Conservation (phyloP, 2,888 invertebrate genomes). For the Drosophila neutralis region DNA sequence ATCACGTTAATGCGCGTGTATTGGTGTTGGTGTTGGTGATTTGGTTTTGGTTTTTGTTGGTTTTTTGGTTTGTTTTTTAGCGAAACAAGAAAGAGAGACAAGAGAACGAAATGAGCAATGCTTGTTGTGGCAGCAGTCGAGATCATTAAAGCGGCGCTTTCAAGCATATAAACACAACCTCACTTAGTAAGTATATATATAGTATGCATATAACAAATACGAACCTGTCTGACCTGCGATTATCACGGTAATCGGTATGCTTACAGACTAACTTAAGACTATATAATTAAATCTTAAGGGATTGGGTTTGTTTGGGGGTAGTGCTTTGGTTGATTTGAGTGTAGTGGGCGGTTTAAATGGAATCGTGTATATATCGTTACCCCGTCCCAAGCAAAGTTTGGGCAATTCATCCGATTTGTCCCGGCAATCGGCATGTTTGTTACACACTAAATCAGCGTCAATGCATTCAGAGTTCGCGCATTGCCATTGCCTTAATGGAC, state of each 20-base stretch:
- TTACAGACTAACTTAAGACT: constrained; percentile 32
- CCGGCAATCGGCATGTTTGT: constrained; percentile 86
- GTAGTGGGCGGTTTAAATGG: constrained; percentile 11
- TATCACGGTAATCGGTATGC: constrained; percentile 12
- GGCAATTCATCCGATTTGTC: constrained; percentile 87
- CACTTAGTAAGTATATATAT: constrained; percentile 22
- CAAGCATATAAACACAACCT: constrained; percentile 14
- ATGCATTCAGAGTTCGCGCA: constrained; percentile 89
- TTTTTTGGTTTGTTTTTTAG: constrained; percentile 9
- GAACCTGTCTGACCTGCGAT: constrained; percentile 34
- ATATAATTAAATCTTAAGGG: constrained; percentile 6
- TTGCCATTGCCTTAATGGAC: constrained; percentile 86
- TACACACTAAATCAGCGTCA: constrained; percentile 86
- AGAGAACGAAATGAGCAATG: constrained; percentile 54
- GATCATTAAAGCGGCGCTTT: constrained; percentile 17
- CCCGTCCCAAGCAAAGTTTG: constrained; percentile 75
- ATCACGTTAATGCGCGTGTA: constrained; percentile 16
- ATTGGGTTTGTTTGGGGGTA: background rate
- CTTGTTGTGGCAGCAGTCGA: constrained; percentile 16
- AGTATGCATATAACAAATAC: constrained; percentile 22
- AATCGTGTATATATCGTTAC: constrained; percentile 64
- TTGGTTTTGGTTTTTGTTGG: constrained; percentile 1
- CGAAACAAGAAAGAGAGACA: constrained; percentile 55
- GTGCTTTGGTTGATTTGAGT: constrained; percentile 4
- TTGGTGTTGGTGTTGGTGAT: constrained; percentile 10